Percentiles rank a stretch among this genome's conserved stretches.
Evolutionary conservation across 2,888 invertebrate species (phyloP).

Genomic region (Amiota minor): DNA sequence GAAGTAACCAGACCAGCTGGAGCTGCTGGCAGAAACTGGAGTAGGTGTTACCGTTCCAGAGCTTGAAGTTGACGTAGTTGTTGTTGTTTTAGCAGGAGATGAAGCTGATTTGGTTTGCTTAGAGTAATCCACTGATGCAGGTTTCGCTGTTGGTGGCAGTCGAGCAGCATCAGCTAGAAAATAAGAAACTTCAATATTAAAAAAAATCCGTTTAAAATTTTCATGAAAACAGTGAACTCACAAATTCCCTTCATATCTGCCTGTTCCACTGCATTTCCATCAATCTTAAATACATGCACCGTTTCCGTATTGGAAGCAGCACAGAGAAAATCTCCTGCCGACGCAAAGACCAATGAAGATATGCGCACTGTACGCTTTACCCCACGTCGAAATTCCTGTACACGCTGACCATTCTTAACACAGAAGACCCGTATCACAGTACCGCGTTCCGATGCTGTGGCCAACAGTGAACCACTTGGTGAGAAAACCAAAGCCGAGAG

Average conservation of each 20-base stretch:
- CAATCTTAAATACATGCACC: constrained; percentile 72
- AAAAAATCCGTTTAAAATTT: neutral
- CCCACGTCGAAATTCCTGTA: constrained; percentile 73
- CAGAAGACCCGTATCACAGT: constrained; percentile 74
- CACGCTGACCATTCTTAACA: constrained; percentile 71
- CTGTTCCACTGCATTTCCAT: constrained; percentile 65
- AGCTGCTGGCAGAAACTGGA: constrained; percentile 33
- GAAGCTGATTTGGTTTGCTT: constrained; percentile 33
- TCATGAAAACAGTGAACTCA: constrained; percentile 36
- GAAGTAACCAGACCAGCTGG: constrained; percentile 70
- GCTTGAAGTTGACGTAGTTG: constrained; percentile 14
- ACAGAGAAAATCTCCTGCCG: constrained; percentile 68
- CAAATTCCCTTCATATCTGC: constrained; percentile 64
- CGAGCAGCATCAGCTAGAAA: constrained; percentile 4
- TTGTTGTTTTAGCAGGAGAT: constrained; percentile 30
- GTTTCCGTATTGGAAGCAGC: constrained; percentile 73
- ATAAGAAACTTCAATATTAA: neutral
- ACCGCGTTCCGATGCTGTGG: constrained; percentile 73
- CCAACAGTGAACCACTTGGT: constrained; percentile 69
- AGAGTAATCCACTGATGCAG: constrained; percentile 55
- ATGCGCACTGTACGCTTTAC: constrained; percentile 72
- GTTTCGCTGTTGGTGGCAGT: constrained; percentile 39
- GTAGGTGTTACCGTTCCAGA: constrained; percentile 32
- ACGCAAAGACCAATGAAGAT: constrained; percentile 71
- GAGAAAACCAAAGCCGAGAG: constrained; percentile 72